A percentile compares a stretch with the other conserved stretches of the same genome.
Conservation (phyloP, 2,113 vertebrate species). For the Phyllostomus discolor region DNA sequence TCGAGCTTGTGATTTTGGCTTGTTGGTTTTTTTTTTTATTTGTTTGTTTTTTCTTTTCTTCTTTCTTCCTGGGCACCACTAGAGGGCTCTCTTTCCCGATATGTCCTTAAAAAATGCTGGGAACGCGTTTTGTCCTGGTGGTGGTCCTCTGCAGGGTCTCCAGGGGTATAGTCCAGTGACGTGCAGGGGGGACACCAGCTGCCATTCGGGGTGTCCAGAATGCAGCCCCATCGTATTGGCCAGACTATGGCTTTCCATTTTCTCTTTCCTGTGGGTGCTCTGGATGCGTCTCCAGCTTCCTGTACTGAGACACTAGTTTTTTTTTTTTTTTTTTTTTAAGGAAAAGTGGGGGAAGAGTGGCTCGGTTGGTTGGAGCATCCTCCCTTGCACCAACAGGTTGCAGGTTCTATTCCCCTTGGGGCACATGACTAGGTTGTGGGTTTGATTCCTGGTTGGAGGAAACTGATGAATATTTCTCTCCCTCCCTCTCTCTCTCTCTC, state of each 20-base stretch:
- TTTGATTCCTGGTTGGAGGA: no score
- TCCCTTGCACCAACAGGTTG: no score
- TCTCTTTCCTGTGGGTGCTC: background rate
- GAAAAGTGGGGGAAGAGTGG: no score
- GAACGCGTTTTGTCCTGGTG: background rate
- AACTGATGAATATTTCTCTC: no score
- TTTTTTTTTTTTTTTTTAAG: background rate
- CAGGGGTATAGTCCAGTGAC: background rate
- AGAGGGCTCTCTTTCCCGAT: background rate
- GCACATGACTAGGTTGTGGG: no score
- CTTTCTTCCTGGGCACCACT: background rate
- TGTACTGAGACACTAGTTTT: background rate
- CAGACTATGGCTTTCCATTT: background rate
- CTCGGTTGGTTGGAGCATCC: no score
- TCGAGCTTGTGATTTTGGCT: background rate
- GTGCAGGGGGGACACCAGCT: background rate
- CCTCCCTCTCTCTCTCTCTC: no score
- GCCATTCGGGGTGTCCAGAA: background rate
- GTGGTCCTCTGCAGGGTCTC: background rate
- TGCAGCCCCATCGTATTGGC: background rate
- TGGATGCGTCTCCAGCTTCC: background rate
- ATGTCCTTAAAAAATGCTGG: slow-evolving; percentile 14
- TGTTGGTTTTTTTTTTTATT: no score
- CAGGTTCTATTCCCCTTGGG: no score
- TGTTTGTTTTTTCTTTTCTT: no score